A percentile compares a stretch with the other conserved stretches of the same genome.
Conservation (phyloP, 1,140 invertebrate species). For the Phortica variegata region DNA sequence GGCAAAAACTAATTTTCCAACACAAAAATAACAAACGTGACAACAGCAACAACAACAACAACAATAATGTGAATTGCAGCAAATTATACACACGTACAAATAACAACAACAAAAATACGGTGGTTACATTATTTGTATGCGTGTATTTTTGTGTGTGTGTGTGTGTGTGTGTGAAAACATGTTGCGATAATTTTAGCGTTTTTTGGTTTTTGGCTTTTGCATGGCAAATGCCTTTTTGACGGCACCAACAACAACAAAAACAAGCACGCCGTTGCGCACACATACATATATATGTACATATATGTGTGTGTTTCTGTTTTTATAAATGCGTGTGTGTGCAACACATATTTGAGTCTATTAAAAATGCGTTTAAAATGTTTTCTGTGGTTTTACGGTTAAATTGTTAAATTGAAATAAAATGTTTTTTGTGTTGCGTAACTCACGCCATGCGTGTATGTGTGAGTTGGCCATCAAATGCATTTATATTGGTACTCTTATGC, state of each 20-base stretch:
- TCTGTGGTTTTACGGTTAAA: conserved; percentile 56
- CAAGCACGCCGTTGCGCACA: too few relatives aligned
- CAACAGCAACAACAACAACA: background rate
- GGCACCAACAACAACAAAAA: too few relatives aligned
- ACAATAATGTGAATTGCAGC: conserved; percentile 5
- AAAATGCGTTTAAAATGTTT: conserved; percentile 57
- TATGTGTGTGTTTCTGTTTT: too few relatives aligned
- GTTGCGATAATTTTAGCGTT: conserved; percentile 40
- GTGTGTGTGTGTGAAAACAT: too few relatives aligned
- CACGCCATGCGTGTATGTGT: background rate
- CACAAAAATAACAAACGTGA: conserved; percentile 33
- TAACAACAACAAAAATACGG: background rate
- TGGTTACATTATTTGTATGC: background rate
- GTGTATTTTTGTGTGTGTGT: background rate
- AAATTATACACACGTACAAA: conserved; percentile 10
- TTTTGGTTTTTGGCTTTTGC: conserved; percentile 11
- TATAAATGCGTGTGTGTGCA: conserved; percentile 49
- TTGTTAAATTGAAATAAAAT: conserved; percentile 55
- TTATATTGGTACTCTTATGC: too few relatives aligned
- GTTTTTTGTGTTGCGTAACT: conserved; percentile 34
- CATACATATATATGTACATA: too few relatives aligned
- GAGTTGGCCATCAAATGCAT: background rate
- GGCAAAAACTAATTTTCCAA: conserved; percentile 50
- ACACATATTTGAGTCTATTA: conserved; percentile 57
- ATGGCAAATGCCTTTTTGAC: too few relatives aligned